phyloP scores from a whole-genome alignment of 2,113 vertebrate species.

The Mugil cephalus region DNA sequence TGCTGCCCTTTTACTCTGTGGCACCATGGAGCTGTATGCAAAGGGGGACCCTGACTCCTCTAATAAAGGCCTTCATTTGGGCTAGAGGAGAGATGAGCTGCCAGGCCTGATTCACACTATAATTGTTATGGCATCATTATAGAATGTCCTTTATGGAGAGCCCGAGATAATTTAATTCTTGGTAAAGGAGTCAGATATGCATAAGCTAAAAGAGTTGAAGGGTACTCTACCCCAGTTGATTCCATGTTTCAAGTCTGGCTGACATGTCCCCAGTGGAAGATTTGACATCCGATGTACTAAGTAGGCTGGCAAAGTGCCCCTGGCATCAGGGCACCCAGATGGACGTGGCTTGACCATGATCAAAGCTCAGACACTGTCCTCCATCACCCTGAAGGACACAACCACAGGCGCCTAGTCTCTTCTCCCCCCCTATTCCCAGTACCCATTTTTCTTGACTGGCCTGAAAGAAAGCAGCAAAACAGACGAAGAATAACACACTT shows the following conservation, averaged over 20 bases:
- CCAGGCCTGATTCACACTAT: conserved; percentile 55
- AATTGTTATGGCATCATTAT: conserved; percentile 68
- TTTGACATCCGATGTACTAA: conserved; percentile 74
- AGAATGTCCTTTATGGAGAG: conserved; percentile 54
- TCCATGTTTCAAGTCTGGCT: conserved; percentile 67
- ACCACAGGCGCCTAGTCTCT: conserved; percentile 41
- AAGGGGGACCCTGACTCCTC: conserved; percentile 51
- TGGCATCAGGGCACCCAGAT: conserved; percentile 79
- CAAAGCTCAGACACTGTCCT: conserved; percentile 77
- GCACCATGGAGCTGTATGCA: conserved; percentile 63
- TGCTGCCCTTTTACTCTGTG: conserved; percentile 67
- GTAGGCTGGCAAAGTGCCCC: conserved; percentile 75
- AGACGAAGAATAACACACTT: conserved; percentile 21
- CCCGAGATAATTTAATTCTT: conserved; percentile 57
- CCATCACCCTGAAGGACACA: conserved; percentile 78
- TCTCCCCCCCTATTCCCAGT: conserved; percentile 1
- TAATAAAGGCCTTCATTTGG: conserved; percentile 69
- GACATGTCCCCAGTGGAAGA: conserved; percentile 72
- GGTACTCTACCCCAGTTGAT: conserved; percentile 56
- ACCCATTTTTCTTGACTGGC: conserved; percentile 30
- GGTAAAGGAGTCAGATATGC: conserved; percentile 61
- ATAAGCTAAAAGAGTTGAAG: conserved; percentile 70
- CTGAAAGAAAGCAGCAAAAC: conserved; percentile 40
- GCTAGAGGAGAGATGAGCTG: conserved; percentile 63
- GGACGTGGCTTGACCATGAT: conserved; percentile 77